Base-by-base conservation (phyloP, 2,113 vertebrate genomes). In the Acinonyx jubatus region DNA sequence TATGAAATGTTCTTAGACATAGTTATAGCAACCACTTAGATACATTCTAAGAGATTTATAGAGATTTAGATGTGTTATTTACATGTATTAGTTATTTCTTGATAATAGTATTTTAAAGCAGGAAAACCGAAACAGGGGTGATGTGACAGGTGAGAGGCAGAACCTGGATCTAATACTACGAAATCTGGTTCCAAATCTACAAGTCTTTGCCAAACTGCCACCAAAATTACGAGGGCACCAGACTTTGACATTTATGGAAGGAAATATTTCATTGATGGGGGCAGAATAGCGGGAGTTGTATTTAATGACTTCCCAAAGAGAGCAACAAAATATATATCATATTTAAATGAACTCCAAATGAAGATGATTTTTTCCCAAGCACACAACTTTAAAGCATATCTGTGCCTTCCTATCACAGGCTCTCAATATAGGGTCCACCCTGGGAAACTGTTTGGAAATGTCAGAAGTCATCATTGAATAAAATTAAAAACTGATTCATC, bases 361-460 rank as follows among this genome's bases (percentile, higher is more conserved):
- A 57, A 63, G 31, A 55, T 36, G n/a, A 23, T 68, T 68, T 76
- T 83, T 41, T 55, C 38, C 31, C 68, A 45, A 82, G 50, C 50
- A 61, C 4, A 76, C 0, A n/a, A 84, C 69, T 90, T 41, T 38
- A 63, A 96, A 91, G 48, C n/a, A 74, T 4, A 91, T 90, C 83
- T 98, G 97, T 92, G 33, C 65, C 97, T 94, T 95, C 63, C 31
- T 71, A 79, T 91, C 78, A 55, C 13, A 50, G 93, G 48, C 36
- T 78, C 63, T 96, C 79, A 78, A 95, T 89, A 96, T 87, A 83
- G 80, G 97, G 98, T 84, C 82, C 31, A 87, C 94, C 96, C 97
- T 98, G 97, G 96, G 97, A 98, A 99, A 98, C 68, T 91, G 97
- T 89, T 97, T 93, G 88, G 87, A 98, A 98, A 98, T 95, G 96